Base-by-base conservation (phyloP, 2,888 invertebrate species). In the Ormyrus nitidulus region DNA sequence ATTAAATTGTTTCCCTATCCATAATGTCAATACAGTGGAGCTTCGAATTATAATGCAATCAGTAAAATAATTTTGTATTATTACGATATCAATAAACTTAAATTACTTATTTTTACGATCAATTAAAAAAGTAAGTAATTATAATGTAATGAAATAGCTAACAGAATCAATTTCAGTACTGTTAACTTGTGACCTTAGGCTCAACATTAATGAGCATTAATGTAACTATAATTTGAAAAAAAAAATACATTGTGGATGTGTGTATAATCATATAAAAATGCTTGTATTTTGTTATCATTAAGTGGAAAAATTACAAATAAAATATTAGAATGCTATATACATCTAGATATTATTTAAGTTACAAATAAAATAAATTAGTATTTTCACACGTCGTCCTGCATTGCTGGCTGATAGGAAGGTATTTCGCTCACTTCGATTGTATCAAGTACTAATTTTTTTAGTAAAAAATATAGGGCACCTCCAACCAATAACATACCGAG, bases 401-500 rank as follows among this genome's bases (percentile, higher is more conserved):
- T 88, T 2, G 93, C 92, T 44, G 93, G 93, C 84, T 92, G 92
- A 84, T 93, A 93, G 2, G 86, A 83, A 62, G 46, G 92, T 89
- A 84, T 91, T 91, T 92, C 86, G 61, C 92, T 87, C 46, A 92
- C 91, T 65, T 91, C 91, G 84, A 93, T 91, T 53, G 92, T 90
- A 83, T 93, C 92, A 13, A 96, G 90, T 19, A 96, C 93, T 2
- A 94, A 86, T 89, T 94, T 95, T 84, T 94, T 93, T 92, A 96
- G 92, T 10, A 94, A 90, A 0, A 93, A 91, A 86, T 95, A 96
- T 0, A 96, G 87, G 7, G 94, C 91, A 1, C 92, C 95, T 61
- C 96, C 96, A n/a, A 94, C 85, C 5, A 94, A 80, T 53, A 96
- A 88, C 93, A 96, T 94, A 64, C 93, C 93, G 10, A 95, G 89